These are phyloP conservation scores for Malurus alboscapulatus DNA, from an alignment of 2,113 vertebrate genomes.

Conservation along the genomic window DNA sequence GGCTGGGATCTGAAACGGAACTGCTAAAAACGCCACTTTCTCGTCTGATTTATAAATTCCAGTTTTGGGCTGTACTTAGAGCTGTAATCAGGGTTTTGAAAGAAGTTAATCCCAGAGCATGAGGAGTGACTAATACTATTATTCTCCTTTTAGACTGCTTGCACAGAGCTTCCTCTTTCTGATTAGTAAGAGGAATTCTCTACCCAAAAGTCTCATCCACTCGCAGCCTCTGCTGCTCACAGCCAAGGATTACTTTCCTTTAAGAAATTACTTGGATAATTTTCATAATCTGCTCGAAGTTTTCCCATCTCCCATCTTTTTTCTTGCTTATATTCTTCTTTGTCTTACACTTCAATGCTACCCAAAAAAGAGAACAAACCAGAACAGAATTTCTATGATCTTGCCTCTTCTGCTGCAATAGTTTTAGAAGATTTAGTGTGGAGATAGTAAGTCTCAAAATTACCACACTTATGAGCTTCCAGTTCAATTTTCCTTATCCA, in stretches of 20 bases:
- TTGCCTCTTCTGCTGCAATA: not conserved
- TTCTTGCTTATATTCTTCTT: not conserved
- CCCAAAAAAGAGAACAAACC: not conserved
- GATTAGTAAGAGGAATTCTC: slow-evolving; percentile 4
- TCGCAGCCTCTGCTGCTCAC: not conserved
- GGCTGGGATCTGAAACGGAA: not conserved
- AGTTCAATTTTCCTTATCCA: not conserved
- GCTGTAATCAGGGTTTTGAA: slow-evolving; percentile 34
- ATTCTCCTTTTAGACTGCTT: not conserved
- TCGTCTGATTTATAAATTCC: slow-evolving; percentile 1
- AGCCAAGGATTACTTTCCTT: not conserved
- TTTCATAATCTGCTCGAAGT: slow-evolving; percentile 2
- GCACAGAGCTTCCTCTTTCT: not conserved
- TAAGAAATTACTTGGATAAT: not conserved
- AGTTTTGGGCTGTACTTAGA: slow-evolving; percentile 18
- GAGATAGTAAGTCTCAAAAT: not conserved
- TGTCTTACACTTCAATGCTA: not conserved
- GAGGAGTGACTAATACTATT: slow-evolving; percentile 31
- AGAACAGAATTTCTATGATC: not conserved
- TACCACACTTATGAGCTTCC: not conserved
- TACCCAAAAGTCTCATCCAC: not conserved
- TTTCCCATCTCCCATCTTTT: not conserved
- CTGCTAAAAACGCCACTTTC: not conserved
- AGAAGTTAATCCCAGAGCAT: slow-evolving; percentile 31
- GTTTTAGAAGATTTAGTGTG: not conserved